Evolutionary conservation across 2,113 vertebrate species (phyloP), one percentile per base, ranked within the genome.

Genomic region (Pangasianodon gigas): DNA sequence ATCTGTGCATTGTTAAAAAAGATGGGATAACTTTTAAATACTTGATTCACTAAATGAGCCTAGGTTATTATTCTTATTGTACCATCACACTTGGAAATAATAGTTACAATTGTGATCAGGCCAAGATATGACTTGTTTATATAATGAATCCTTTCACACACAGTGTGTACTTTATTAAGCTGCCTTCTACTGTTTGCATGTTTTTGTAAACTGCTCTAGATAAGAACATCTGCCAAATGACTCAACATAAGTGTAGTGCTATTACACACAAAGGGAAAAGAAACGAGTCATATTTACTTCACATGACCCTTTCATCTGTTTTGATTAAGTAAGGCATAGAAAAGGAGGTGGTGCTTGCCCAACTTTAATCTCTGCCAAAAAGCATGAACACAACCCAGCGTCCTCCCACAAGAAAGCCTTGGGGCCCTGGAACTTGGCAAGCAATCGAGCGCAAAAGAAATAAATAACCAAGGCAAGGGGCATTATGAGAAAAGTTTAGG

Each of bases 291-390:
- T 29, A 96, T 96, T 89, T 94, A 94, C 90, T 94, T 84, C 94
- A 94, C 92, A 94, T 92, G 93, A 92, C 89, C 90, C 86, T 93
- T 92, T 94, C 93, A 94, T 95, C 92, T 94, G 94, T 95, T 95
- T 93, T 94, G 84, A 90, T 89, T 92, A 92, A 93, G 86, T 83
- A 87, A 92, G 89, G 92, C 92, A 91, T 90, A 92, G 94, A 91
- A 93, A 46, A 92, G 92, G 92, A 93, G 86, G 93, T 92, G 94
- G 92, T 95, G 94, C 95, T 95, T 94, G 95, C 94, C 96, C 95
- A 95, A 94, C 95, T 96, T 86, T 90, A 37, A 96, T 97, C 95
- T 94, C 90, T 94, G 96, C 96, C 96, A 96, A 96, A 95, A 93
- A 95, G 94, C 95, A 93, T 93, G 93, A 93, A 96, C 95, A 91